Percentiles rank a stretch among this genome's conserved stretches.
phyloP scores from a whole-genome alignment of 2,888 invertebrate species.

The Scelioninae gen. 1 region DNA sequence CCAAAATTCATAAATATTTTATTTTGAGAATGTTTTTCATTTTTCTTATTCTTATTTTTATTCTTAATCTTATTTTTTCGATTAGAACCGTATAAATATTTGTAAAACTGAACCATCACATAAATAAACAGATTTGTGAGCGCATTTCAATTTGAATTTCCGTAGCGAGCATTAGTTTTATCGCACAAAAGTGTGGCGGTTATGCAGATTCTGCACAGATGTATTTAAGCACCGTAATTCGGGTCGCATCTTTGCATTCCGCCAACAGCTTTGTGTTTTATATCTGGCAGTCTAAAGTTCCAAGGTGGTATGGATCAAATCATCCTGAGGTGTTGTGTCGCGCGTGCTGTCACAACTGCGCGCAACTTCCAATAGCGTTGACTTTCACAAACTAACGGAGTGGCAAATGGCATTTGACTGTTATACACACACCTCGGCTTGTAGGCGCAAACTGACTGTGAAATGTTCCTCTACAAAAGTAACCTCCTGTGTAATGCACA shows the following conservation, averaged over 20 bases:
- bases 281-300: slow-evolving; percentile 10
- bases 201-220: slow-evolving; percentile 79
- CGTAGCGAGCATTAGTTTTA: background rate
- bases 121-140: slow-evolving; percentile 12
- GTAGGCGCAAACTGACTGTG: slow-evolving; percentile 66
- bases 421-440: slow-evolving; percentile 53
- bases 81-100: too few relatives aligned
- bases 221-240: slow-evolving; percentile 80
- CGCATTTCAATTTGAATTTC: background rate
- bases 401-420: slow-evolving; percentile 69
- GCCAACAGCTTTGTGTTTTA: slow-evolving; percentile 31
- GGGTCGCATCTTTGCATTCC: slow-evolving; percentile 8
- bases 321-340: slow-evolving; percentile 41
- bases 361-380: slow-evolving; percentile 65
- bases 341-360: slow-evolving; percentile 59
- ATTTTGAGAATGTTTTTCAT: too few relatives aligned
- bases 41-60: too few relatives aligned
- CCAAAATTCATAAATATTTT: too few relatives aligned
- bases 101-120: too few relatives aligned
- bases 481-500: slow-evolving; percentile 57
- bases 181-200: slow-evolving; percentile 26
- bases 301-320: slow-evolving; percentile 41
- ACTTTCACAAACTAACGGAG: slow-evolving; percentile 62
- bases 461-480: slow-evolving; percentile 65
- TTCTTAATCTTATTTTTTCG: too few relatives aligned